These are phyloP conservation scores for Agrochola macilenta DNA, from an alignment of 2,888 invertebrate species.

Conservation along the genomic window DNA sequence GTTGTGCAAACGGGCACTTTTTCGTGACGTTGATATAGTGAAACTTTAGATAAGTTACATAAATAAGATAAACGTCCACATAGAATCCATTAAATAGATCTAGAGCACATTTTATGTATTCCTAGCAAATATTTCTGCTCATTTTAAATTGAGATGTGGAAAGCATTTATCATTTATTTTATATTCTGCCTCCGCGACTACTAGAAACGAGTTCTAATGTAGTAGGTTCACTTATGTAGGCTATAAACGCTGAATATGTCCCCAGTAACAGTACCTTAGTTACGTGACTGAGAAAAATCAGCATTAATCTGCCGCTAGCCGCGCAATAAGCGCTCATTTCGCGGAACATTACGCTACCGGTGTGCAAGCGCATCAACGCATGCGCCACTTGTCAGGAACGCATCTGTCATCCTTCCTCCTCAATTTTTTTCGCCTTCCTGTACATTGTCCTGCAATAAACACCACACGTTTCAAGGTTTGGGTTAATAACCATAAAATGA, in stretches of 20 bases:
- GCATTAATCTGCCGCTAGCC: constrained; percentile 73
- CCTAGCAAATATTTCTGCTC: constrained; percentile 30
- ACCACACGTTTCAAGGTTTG: constrained; percentile 3
- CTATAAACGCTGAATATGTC: constrained; percentile 60
- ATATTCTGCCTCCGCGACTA: constrained; percentile 35
- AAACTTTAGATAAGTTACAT: constrained; percentile 33
- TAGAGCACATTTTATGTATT: constrained; percentile 35
- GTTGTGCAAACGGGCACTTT: constrained; percentile 62
- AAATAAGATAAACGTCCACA: constrained; percentile 27
- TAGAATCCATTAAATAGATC: constrained; percentile 1
- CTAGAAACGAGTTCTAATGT: constrained; percentile 61
- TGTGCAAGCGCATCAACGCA: constrained; percentile 55
- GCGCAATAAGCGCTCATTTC: constrained; percentile 59
- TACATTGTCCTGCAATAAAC: constrained; percentile 43
- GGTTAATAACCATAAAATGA: constrained; percentile 31
- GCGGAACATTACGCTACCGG: constrained; percentile 66
- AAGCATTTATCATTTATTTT: constrained; percentile 31
- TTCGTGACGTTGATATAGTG: constrained; percentile 37
- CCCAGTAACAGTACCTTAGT: constrained; percentile 77
- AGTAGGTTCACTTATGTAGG: constrained; percentile 61
- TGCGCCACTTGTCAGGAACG: constrained; percentile 62
- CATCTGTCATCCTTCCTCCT: constrained; percentile 81
- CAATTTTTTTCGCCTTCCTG: constrained; percentile 64
- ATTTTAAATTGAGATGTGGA: constrained; percentile 27
- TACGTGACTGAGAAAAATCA: constrained; percentile 83